phyloP scores from a whole-genome alignment of 2,888 invertebrate genomes.

The Cinara cedri region DNA sequence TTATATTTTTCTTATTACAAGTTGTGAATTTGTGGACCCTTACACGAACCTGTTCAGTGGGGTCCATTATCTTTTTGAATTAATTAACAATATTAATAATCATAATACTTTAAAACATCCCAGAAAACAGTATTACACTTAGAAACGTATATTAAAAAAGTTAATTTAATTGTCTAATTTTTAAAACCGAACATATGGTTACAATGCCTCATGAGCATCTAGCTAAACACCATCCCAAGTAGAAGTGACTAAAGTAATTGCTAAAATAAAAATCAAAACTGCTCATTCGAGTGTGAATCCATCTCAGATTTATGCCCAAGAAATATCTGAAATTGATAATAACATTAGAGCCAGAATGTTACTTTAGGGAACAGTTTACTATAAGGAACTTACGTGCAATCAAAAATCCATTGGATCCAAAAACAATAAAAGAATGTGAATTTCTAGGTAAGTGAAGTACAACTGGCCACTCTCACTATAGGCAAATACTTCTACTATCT shows the following conservation, averaged over 20 bases:
- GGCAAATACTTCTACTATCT: not conserved
- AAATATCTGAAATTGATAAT: not conserved
- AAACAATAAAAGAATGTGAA: not conserved
- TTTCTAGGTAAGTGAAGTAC: not conserved
- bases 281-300: not conserved
- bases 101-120: too few relatives aligned
- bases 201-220: too few relatives aligned
- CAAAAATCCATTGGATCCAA: conserved; percentile 4
- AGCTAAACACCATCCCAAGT: not conserved
- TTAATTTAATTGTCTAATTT: too few relatives aligned
- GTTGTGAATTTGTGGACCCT: too few relatives aligned
- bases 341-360: not conserved
- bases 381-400: not conserved
- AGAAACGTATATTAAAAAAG: too few relatives aligned
- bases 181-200: too few relatives aligned
- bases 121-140: too few relatives aligned
- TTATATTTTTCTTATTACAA: too few relatives aligned
- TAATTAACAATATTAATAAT: too few relatives aligned
- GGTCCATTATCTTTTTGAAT: too few relatives aligned
- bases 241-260: not conserved
- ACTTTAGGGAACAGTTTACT: not conserved
- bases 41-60: too few relatives aligned
- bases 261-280: not conserved
- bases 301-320: not conserved
- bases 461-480: not conserved